Evolutionary conservation across 2,113 vertebrate genomes (phyloP).

Genomic region (Seriola aureovittata): DNA sequence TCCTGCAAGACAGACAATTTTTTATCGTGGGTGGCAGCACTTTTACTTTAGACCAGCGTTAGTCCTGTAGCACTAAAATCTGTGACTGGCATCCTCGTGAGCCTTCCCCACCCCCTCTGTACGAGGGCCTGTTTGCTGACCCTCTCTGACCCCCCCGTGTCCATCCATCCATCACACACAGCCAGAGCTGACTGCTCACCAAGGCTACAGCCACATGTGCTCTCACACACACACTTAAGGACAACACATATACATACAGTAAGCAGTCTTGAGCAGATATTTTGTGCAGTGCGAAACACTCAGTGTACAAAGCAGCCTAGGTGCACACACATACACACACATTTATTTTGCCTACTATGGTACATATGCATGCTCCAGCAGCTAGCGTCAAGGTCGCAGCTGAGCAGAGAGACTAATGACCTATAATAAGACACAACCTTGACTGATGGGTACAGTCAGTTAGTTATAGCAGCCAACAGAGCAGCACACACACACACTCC

Average conservation of each 20-base stretch:
- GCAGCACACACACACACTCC: slow-evolving; percentile 11
- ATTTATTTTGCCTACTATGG: slow-evolving; percentile 61
- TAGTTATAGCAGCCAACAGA: slow-evolving; percentile 59
- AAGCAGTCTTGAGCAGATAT: slow-evolving; percentile 10
- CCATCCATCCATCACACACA: slow-evolving; percentile 62
- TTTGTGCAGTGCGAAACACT: slow-evolving; percentile 35
- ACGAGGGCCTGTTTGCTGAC: slow-evolving; percentile 48
- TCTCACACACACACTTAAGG: slow-evolving; percentile 14
- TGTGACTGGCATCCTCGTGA: slow-evolving; percentile 55
- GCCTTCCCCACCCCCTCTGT: neutral
- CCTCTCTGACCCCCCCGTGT: slow-evolving; percentile 55
- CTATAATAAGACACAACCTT: slow-evolving; percentile 80
- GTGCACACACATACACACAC: slow-evolving; percentile 16
- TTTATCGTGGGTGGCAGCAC: slow-evolving; percentile 57
- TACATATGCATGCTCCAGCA: slow-evolving; percentile 59
- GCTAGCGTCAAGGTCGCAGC: slow-evolving; percentile 69
- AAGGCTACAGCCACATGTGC: slow-evolving; percentile 24
- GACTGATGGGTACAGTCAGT: slow-evolving; percentile 78
- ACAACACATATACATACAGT: slow-evolving; percentile 15
- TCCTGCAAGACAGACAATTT: slow-evolving; percentile 58
- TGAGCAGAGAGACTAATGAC: slow-evolving; percentile 76
- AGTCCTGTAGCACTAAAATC: slow-evolving; percentile 52
- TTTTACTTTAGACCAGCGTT: slow-evolving; percentile 58
- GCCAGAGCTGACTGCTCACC: slow-evolving; percentile 49
- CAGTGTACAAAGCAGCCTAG: neutral